A percentile compares a stretch with the other conserved stretches of the same genome.
Evolutionary conservation across 2,113 vertebrate species (phyloP).

Genomic region (Struthidea cinerea): DNA sequence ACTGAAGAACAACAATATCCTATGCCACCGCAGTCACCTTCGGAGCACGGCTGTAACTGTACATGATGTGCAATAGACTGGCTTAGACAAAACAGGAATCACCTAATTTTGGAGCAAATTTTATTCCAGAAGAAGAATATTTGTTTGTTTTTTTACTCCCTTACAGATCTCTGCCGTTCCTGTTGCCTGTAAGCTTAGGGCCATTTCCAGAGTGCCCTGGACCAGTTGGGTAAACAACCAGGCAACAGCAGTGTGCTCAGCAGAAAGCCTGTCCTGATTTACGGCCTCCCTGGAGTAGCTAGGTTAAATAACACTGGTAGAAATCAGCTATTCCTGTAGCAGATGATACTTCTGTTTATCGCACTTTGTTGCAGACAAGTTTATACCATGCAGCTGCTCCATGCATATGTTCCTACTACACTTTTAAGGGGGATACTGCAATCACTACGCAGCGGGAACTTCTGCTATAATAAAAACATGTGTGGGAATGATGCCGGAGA

Average conservation of each 20-base stretch:
- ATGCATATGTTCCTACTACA: constrained; percentile 48
- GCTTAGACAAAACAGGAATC: neutral
- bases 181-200: neutral
- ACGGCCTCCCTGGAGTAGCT: neutral
- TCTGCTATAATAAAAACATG: constrained; percentile 55
- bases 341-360: constrained; percentile 47
- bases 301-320: constrained; percentile 37
- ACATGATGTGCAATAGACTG: neutral
- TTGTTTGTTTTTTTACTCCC: neutral
- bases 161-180: neutral
- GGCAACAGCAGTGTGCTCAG: neutral
- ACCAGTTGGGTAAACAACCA: neutral
- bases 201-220: neutral
- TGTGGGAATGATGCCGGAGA: constrained; percentile 51
- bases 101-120: neutral
- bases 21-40: neutral
- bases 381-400: constrained; percentile 36
- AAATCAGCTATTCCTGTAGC: constrained; percentile 40
- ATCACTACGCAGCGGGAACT: neutral
- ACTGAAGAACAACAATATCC: neutral
- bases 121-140: neutral
- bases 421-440: constrained; percentile 12
- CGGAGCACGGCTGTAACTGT: neutral
- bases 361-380: constrained; percentile 27
- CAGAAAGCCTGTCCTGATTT: constrained; percentile 23